Evolutionary conservation across 2,797 vertebrate genomes (phyloP), one percentile per base, ranked within the genome.

Genomic region (Coregonus ussuriensis): DNA sequence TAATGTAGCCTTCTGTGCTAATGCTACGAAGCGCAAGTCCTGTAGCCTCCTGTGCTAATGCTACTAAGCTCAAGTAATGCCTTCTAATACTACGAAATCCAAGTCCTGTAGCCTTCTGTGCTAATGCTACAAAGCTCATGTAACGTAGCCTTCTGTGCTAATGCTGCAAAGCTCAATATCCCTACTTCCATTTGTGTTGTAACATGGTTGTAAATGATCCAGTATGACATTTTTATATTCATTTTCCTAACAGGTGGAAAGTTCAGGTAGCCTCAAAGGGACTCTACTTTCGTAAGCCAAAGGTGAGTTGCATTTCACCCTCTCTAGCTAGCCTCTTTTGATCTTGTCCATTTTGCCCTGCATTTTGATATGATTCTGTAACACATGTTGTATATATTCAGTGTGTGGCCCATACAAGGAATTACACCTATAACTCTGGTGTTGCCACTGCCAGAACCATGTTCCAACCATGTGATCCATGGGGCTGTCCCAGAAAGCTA

Each of bases 191-290:
- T 52, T n/a, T 9, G 13, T 31, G 51, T 65, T 66, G 63, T 51
- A 18, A 7, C n/a, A 0, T 62, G 15, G 53, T n/a, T 74, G 65
- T 37, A 67, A 6, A 77, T 65, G 0, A 59, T 59, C 4, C n/a
- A 21, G 18, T 59, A n/a, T 59, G n/a, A 6, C 18, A 59, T 63
- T 21, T 63, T 4, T 16, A 47, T 94, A 87, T 70, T n/a, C 1
- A 13, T 2, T 70, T 7, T 47, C 18, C 37, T 21, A 13, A 14
- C 91, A 99, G 98, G 21, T 99, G 98, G 98, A 99, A 98, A 84
- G 96, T 99, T 82, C 96, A 98, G 87, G 94, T 99, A 67, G 96
- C 93, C 77, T 98, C 96, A 73, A 98, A 96, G 93, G 96, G 97
- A 79, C 95, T 96, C 86, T 97, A 97, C 88, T 95, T 99, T 83